Evolutionary conservation across 2,888 invertebrate genomes (phyloP).

Genomic region (Beris chalybata): DNA sequence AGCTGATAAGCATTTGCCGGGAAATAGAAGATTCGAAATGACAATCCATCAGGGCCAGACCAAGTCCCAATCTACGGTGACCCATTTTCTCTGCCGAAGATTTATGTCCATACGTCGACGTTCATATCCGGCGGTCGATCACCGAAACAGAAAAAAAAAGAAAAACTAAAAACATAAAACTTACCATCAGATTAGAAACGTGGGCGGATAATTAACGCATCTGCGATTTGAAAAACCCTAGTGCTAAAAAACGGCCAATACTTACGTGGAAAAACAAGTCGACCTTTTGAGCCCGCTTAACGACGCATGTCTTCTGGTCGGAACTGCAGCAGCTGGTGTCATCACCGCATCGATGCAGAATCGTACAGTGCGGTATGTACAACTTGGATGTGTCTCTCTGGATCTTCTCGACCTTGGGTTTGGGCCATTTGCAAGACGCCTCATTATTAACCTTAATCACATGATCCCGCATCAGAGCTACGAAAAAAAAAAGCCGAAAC

Average conservation of each 20-base stretch:
- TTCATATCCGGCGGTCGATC: slow-evolving; percentile 24
- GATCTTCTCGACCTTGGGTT: slow-evolving; percentile 74
- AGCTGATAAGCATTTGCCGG: too few species aligned
- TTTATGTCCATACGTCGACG: slow-evolving; percentile 24
- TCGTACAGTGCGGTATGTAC: slow-evolving; percentile 83
- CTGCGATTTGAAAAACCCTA: neutral
- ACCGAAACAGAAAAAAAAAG: neutral
- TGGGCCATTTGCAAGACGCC: slow-evolving; percentile 60
- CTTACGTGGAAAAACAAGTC: slow-evolving; percentile 82
- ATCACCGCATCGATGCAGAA: slow-evolving; percentile 82
- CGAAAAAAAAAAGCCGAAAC: slow-evolving; percentile 28
- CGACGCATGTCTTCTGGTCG: slow-evolving; percentile 73
- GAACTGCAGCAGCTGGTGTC: slow-evolving; percentile 84
- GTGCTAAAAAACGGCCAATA: slow-evolving; percentile 46
- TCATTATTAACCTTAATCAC: slow-evolving; percentile 47
- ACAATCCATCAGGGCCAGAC: slow-evolving; percentile 7
- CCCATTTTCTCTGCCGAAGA: slow-evolving; percentile 26
- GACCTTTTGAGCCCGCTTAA: slow-evolving; percentile 71
- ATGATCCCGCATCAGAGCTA: slow-evolving; percentile 51
- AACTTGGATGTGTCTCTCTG: slow-evolving; percentile 64
- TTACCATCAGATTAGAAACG: slow-evolving; percentile 20
- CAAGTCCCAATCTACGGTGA: slow-evolving; percentile 9
- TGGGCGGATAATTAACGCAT: slow-evolving; percentile 8
- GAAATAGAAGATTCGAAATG: too few species aligned
- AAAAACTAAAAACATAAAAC: slow-evolving; percentile 19